Base-by-base conservation (phyloP, 2,113 vertebrate genomes). In the Antennarius striatus region DNA sequence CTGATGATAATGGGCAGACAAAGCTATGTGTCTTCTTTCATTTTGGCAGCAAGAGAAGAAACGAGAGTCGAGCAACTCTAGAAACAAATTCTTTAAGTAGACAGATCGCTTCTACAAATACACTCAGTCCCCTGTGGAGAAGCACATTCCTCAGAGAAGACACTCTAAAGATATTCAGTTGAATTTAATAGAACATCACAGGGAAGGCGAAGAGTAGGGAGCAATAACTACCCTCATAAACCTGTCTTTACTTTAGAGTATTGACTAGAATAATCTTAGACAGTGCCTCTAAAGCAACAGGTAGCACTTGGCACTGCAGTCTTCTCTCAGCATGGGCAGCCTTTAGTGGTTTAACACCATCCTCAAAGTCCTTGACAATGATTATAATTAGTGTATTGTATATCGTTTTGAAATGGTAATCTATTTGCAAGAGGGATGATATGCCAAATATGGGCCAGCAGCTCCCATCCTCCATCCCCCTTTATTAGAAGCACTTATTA, bases 31-130 rank as follows among this genome's bases (percentile, higher is more conserved):
- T 87, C 85, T 80, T 70, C 73, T 74, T 83, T 80, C 71, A 77
- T 81, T 63, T 68, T 65, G 70, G 60, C 73, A 66, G 66, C 43
- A 53, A 53, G 68, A 56, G 77, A 77, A 69, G 77, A 78, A 82
- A 70, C 68, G 62, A 81, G 80, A 82, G 73, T 66, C 74, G 80
- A 86, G 74, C 77, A 84, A 83, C 83, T 82, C 79, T 22, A 63
- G 82, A 83, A 84, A 85, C 80, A 56, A 73, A 69, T 77, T 85
- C 60, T 70, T 81, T 82, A 85, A 68, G 80, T 40, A 81, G 81
- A 83, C 81, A 73, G 77, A 85, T 85, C 51, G 70, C 81, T 82
- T 87, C 82, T 68, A 77, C 88, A 88, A 88, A 90, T 76, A 88
- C 66, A 63, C 59, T 55, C 57, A 17, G 55, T 68, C 69, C 81